A percentile compares a stretch with the other conserved stretches of the same genome.
Conservation (phyloP, 2,797 vertebrate genomes). For the Manis javanica region DNA sequence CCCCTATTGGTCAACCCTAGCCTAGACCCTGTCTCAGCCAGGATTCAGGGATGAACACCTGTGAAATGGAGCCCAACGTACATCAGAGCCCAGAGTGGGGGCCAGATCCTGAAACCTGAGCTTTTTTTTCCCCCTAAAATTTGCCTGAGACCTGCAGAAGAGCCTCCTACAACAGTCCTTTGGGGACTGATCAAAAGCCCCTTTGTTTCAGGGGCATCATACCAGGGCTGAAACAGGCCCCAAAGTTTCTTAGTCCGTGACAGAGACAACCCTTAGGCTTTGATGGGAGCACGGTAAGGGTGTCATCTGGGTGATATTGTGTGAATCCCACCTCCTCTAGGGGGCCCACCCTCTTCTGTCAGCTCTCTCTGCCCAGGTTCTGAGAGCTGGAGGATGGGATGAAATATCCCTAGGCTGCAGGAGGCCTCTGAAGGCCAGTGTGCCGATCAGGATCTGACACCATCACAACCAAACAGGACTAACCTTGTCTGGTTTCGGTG, state of each 20-base stretch:
- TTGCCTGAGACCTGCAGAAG: neutral
- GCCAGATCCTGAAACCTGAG: neutral
- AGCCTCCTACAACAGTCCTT: neutral
- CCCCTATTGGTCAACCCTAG: neutral
- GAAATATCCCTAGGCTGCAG: neutral
- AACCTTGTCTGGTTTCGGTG: neutral
- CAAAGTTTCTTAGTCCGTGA: neutral
- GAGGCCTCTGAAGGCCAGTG: neutral
- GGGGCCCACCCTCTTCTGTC: neutral
- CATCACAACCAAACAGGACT: neutral
- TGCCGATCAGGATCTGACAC: neutral
- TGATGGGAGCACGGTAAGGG: no score
- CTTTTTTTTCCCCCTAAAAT: neutral
- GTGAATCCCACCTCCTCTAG: neutral
- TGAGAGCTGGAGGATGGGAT: neutral
- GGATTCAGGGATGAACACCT: neutral
- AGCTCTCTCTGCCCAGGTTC: neutral
- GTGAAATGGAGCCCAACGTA: neutral
- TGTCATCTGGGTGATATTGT: neutral
- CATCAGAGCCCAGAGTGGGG: neutral
- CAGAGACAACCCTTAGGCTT: neutral
- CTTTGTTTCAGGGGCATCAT: neutral
- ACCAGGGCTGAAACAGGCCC: neutral
- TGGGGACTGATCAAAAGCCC: neutral
- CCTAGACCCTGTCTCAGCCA: no score